Evolutionary conservation across 2,113 vertebrate species (phyloP).

Genomic region (Etheostoma cragini): DNA sequence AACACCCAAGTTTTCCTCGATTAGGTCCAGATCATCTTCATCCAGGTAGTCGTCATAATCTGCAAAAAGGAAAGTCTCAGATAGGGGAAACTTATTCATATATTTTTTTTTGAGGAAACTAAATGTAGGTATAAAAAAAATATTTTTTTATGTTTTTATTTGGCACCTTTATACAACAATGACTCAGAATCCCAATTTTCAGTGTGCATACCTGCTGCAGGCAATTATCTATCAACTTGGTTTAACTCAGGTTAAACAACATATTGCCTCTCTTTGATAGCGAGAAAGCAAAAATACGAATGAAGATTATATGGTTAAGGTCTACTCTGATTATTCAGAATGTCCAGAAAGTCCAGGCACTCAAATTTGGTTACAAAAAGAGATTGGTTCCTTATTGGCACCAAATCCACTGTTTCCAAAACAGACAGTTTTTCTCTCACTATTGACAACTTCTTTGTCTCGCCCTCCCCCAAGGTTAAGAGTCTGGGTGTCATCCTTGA

Average conservation of each 20-base stretch:
- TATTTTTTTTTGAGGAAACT: not conserved
- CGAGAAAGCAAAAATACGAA: not conserved
- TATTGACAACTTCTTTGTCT: too few relatives aligned
- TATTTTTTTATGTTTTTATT: too few relatives aligned
- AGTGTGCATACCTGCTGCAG: not conserved
- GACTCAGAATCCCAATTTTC: not conserved
- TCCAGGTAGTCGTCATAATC: conserved; percentile 94
- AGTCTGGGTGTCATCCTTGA: too few relatives aligned
- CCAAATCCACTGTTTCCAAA: too few relatives aligned
- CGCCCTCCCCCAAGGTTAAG: too few relatives aligned
- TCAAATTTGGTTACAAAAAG: too few relatives aligned
- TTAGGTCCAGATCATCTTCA: conserved; percentile 98
- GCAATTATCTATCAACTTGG: not conserved
- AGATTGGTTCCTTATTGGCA: too few relatives aligned
- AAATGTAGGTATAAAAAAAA: not conserved
- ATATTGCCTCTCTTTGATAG: not conserved
- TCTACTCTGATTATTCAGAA: too few relatives aligned
- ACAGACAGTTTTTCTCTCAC: too few relatives aligned
- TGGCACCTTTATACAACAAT: not conserved
- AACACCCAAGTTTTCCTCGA: conserved; percentile 98
- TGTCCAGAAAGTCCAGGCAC: too few relatives aligned
- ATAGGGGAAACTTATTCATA: conserved; percentile 7
- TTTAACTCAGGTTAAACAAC: not conserved
- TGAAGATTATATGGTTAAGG: not conserved
- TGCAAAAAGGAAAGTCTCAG: conserved; percentile 56